A percentile compares a stretch with the other conserved stretches of the same genome.
These are phyloP conservation scores for Heliconius sara DNA, from an alignment of 2,888 invertebrate species.

Conservation along the genomic window DNA sequence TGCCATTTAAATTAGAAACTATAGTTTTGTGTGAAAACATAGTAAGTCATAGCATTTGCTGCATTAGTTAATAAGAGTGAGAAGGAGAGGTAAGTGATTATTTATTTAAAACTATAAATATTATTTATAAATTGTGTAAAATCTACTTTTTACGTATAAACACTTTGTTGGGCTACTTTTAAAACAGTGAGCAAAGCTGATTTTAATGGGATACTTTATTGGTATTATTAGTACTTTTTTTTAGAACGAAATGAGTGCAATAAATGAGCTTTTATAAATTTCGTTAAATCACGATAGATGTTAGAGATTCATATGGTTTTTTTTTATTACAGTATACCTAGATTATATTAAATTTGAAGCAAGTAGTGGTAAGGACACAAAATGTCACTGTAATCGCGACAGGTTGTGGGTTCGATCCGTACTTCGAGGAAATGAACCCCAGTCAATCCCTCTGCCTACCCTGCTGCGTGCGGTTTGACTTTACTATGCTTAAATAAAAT, in stretches of 20 bases:
- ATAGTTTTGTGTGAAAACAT: neutral
- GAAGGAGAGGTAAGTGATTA: conserved; percentile 6
- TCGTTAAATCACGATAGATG: no score
- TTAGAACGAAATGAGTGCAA: neutral
- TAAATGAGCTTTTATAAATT: no score
- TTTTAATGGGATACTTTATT: neutral
- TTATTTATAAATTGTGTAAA: neutral
- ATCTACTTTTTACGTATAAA: neutral
- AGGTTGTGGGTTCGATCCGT: no score
- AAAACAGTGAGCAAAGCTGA: neutral
- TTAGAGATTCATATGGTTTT: no score
- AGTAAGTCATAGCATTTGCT: neutral
- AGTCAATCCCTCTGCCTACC: no score
- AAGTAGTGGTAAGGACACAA: no score
- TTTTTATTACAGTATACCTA: no score
- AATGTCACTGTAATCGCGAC: no score
- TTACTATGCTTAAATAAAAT: neutral
- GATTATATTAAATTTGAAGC: no score
- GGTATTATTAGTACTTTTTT: neutral
- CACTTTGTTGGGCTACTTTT: neutral
- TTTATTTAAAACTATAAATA: neutral
- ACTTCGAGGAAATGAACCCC: no score
- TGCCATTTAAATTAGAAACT: neutral
- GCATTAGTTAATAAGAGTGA: neutral
- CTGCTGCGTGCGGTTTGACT: no score